Base-by-base conservation (phyloP, 2,797 vertebrate genomes). In the Hoplostethus atlanticus region DNA sequence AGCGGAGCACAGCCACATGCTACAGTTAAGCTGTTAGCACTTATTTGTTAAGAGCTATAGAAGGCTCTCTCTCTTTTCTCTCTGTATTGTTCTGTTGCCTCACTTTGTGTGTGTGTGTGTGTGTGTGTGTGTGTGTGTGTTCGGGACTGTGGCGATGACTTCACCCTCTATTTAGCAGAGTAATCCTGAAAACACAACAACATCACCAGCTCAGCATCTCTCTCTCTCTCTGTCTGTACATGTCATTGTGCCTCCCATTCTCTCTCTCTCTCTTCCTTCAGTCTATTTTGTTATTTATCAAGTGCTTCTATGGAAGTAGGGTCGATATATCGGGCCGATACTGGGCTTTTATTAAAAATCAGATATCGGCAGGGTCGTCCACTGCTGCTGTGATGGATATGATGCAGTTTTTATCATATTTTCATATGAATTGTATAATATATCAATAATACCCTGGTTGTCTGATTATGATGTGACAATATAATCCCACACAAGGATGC, bases 191-290 rank as follows among this genome's bases (percentile, higher is more conserved):
- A 52, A 64, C 63, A 72, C 38, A 53, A 72, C 38, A 53, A 68
- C 65, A 63, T 66, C 5, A 60, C 6, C 66, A 40, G 70, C 81
- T 77, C 77, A 68, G 81, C 68, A 6, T 52, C 56, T 6, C 8
- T 6, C 36, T 38, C 8, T 28, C 8, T 42, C 21, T 38, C 2
- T 2, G 8, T 42, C 50, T 34, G 10, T 59, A 4, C 44, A 7
- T 21, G 8, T 30, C 1, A 36, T 7, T 25, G n/a, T 13, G n/a
- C 16, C 57, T 57, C 5, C 5, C 3, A 25, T 13, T n/a, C 1
- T 36, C 36, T 55, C 47, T 55, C 47, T 15, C 21, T 16, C 15
- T 62, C 36, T 46, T 21, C 21, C 21, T 21, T 21, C 21, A 21
- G 21, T 21, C 21, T 21, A 21, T 21, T 21, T 21, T 21, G 21